Percentiles rank a stretch among this genome's conserved stretches.
Conservation (phyloP, 2,888 invertebrate genomes). For the Neria commutata region DNA sequence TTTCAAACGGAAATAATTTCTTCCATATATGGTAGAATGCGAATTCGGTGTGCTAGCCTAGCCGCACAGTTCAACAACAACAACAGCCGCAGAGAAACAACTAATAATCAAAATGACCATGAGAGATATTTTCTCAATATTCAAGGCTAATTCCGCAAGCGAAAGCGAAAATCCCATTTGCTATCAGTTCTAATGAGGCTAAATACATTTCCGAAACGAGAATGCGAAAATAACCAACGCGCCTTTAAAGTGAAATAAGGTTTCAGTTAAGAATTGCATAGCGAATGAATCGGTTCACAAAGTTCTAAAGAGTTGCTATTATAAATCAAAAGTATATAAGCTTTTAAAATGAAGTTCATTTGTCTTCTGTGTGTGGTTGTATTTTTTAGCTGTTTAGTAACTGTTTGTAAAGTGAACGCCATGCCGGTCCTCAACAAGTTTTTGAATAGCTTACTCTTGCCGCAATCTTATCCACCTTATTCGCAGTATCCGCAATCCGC, state of each 20-base stretch:
- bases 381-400: no score
- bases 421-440: no score
- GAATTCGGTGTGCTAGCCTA: no score
- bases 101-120: constrained; percentile 4
- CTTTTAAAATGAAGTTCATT: neutral
- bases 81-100: no score
- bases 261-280: no score
- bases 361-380: no score
- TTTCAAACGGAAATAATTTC: no score
- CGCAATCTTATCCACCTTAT: constrained; percentile 28
- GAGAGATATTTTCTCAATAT: neutral
- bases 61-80: neutral
- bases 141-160: neutral
- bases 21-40: no score
- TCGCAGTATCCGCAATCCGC: constrained; percentile 24
- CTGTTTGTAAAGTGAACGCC: no score
- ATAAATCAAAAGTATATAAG: neutral
- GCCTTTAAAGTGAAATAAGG: no score
- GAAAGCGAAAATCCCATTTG: constrained; percentile 2
- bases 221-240: neutral
- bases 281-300: no score
- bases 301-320: neutral
- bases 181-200: constrained; percentile 33
- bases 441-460: no score
- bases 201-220: neutral